Evolutionary conservation across 2,888 invertebrate genomes (phyloP).

Genomic region (Heteropelma amictum): DNA sequence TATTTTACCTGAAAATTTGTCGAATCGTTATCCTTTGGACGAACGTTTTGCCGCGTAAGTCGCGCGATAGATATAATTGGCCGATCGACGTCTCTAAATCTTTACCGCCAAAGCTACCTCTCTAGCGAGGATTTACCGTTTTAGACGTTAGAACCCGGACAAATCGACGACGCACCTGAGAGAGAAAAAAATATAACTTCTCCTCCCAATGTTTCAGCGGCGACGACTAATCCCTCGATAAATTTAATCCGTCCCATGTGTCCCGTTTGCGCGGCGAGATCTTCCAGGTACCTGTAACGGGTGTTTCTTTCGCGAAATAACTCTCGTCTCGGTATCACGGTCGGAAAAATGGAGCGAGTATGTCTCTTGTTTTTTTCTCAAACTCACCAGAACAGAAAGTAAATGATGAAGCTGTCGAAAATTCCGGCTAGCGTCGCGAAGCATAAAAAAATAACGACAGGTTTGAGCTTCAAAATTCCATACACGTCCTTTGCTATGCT

Average conservation of each 20-base stretch:
- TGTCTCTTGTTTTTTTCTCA: neutral
- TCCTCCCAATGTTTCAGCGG: conserved; percentile 88
- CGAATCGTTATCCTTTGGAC: neutral
- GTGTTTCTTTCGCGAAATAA: neutral
- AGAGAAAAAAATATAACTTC: conserved; percentile 88
- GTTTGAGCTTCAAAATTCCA: conserved; percentile 81
- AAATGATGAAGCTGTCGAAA: conserved; percentile 89
- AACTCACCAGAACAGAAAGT: conserved; percentile 88
- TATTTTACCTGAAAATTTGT: conserved; percentile 83
- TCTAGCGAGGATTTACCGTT: too few species aligned
- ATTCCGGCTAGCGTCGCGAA: conserved; percentile 88
- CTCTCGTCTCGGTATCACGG: neutral
- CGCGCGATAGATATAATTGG: neutral
- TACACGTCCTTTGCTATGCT: conserved; percentile 85
- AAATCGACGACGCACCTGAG: conserved; percentile 79
- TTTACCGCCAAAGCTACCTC: too few species aligned
- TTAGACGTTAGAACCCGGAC: neutral
- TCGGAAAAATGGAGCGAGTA: too few species aligned
- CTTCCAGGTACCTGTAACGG: conserved; percentile 86
- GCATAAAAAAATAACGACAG: conserved; percentile 84
- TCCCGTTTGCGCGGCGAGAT: conserved; percentile 83
- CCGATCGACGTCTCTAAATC: too few species aligned
- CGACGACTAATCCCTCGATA: conserved; percentile 88
- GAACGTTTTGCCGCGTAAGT: neutral
- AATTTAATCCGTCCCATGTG: conserved; percentile 85